phyloP scores from a whole-genome alignment of 2,888 invertebrate genomes.

The Xanthorhoe designata region DNA sequence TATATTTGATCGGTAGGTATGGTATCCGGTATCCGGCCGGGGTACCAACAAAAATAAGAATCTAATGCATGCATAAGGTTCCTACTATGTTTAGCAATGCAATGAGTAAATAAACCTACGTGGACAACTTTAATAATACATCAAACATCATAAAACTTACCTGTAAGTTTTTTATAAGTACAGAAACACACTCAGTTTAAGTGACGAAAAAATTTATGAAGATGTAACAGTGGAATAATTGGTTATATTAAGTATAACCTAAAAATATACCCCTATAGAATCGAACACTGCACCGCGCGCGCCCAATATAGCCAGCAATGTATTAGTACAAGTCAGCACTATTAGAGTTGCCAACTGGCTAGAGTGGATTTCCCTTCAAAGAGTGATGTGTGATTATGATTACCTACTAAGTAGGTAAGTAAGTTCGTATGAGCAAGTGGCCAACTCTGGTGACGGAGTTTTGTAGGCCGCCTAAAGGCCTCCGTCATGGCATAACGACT shows the following conservation, averaged over 20 bases:
- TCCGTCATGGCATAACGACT: too few relatives aligned
- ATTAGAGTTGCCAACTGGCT: not conserved
- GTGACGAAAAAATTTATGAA: not conserved
- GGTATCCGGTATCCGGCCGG: too few relatives aligned
- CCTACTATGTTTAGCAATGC: too few relatives aligned
- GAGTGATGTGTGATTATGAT: too few relatives aligned
- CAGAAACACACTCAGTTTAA: not conserved
- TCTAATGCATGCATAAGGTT: too few relatives aligned
- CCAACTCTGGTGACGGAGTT: too few relatives aligned
- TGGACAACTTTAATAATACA: not conserved
- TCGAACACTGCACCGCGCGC: conserved; percentile 1
- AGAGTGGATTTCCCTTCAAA: not conserved
- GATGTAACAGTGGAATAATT: not conserved
- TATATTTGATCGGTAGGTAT: too few relatives aligned
- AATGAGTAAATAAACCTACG: not conserved
- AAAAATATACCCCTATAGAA: not conserved
- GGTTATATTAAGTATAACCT: not conserved
- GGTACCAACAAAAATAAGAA: too few relatives aligned
- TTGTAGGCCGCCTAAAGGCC: too few relatives aligned
- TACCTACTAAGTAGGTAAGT: too few relatives aligned
- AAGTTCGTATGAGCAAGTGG: too few relatives aligned
- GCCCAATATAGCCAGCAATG: not conserved
- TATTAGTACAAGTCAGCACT: not conserved
- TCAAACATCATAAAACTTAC: not conserved
- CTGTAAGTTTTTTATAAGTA: not conserved